Percentiles rank a stretch among this genome's conserved stretches.
Evolutionary conservation across 2,797 vertebrate species (phyloP).

Genomic region (Urosaurus nigricauda): DNA sequence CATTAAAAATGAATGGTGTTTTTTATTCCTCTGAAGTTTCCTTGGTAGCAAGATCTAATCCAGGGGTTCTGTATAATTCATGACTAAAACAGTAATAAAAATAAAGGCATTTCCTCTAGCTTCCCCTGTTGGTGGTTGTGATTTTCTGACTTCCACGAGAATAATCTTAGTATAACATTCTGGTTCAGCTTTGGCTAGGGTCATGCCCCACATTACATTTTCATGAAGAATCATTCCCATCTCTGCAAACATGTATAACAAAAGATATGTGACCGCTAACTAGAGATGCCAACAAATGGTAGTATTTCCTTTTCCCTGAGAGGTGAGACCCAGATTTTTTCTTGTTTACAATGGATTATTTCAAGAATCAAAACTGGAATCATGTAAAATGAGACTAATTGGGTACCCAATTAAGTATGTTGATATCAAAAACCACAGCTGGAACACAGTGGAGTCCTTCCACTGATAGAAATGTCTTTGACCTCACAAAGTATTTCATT

Average conservation of each 20-base stretch:
- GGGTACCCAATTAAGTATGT: not conserved
- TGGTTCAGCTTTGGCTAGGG: not conserved
- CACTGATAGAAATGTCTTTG: not conserved
- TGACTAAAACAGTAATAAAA: not conserved
- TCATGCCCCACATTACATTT: slow-evolving; percentile 1
- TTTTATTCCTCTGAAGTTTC: not conserved
- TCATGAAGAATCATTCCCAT: not conserved
- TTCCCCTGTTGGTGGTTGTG: not conserved
- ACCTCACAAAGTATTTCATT: not conserved
- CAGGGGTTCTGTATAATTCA: not conserved
- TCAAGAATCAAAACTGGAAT: not conserved
- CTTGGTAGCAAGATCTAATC: not conserved
- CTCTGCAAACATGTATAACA: not conserved
- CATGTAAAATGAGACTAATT: not conserved
- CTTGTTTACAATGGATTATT: not conserved
- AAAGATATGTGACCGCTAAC: not conserved
- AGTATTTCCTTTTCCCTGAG: too few relatives aligned
- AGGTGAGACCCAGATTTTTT: not conserved
- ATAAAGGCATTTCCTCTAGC: not conserved
- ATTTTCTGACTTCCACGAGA: not conserved
- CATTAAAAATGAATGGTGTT: slow-evolving; percentile 31
- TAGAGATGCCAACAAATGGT: not conserved
- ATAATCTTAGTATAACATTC: not conserved
- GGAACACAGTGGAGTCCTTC: not conserved
- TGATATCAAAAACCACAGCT: not conserved